These are phyloP conservation scores for Belgica antarctica DNA, from an alignment of 2,888 invertebrate species.

Conservation along the genomic window DNA sequence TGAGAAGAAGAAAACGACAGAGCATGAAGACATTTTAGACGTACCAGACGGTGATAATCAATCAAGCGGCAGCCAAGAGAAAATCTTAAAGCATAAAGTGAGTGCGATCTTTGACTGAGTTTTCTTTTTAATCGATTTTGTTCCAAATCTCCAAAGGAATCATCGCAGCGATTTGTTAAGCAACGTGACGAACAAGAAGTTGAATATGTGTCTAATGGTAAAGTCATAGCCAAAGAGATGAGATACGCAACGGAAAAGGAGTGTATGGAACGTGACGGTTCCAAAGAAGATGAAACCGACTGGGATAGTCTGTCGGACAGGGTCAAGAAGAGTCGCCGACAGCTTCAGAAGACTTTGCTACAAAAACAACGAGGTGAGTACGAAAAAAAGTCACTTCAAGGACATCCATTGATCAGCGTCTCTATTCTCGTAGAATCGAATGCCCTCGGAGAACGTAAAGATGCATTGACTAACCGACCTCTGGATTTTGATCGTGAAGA, in stretches of 20 bases:
- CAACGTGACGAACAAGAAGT: constrained; percentile 78
- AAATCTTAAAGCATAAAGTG: constrained; percentile 51
- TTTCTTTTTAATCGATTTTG: background rate
- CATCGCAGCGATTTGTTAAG: constrained; percentile 66
- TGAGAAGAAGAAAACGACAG: constrained; percentile 76
- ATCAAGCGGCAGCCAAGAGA: constrained; percentile 51
- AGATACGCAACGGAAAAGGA: constrained; percentile 77
- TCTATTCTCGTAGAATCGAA: constrained; percentile 23
- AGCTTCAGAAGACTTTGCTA: constrained; percentile 53
- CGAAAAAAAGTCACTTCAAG: background rate
- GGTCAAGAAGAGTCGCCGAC: constrained; percentile 65
- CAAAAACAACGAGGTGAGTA: constrained; percentile 58
- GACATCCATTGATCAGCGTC: too few species aligned
- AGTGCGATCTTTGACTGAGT: constrained; percentile 45
- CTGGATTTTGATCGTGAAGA: constrained; percentile 84
- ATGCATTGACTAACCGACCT: constrained; percentile 76
- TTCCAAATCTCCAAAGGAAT: too few species aligned
- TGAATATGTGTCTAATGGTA: constrained; percentile 78
- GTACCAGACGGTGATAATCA: constrained; percentile 63
- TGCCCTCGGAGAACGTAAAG: constrained; percentile 65
- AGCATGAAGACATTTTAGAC: constrained; percentile 81
- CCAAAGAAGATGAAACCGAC: constrained; percentile 66
- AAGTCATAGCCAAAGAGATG: constrained; percentile 76
- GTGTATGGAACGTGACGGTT: constrained; percentile 69
- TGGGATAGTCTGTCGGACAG: constrained; percentile 79